Percentiles rank a stretch among this genome's conserved stretches.
These are phyloP conservation scores for Phrynosoma platyrhinos DNA, from an alignment of 2,113 vertebrate genomes.

Conservation along the genomic window DNA sequence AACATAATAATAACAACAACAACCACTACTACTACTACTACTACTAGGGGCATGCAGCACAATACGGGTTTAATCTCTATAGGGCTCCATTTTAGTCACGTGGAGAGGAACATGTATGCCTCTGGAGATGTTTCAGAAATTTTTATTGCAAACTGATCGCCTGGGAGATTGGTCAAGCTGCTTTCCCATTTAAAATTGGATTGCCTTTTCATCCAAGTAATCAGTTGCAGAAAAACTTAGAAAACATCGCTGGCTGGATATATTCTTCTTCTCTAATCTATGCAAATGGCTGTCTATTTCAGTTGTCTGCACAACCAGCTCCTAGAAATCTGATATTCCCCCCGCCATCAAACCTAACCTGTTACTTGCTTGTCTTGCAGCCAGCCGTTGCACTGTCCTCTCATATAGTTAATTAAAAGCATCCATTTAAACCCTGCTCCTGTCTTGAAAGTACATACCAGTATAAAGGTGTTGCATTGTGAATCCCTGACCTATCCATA, in stretches of 20 bases:
- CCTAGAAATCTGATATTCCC: not conserved
- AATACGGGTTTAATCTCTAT: conserved; percentile 7
- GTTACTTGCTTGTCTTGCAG: not conserved
- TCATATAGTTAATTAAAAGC: not conserved
- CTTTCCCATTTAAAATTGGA: not conserved
- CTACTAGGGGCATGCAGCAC: too few species aligned
- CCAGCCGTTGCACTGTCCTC: not conserved
- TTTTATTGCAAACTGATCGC: not conserved
- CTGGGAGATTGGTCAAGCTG: not conserved
- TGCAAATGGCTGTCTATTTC: not conserved
- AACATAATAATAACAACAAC: too few species aligned
- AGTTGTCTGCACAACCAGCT: not conserved
- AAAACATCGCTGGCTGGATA: not conserved
- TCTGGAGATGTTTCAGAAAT: not conserved
- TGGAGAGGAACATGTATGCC: not conserved
- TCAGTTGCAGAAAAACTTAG: conserved; percentile 10
- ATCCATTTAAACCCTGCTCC: not conserved
- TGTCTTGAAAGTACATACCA: not conserved
- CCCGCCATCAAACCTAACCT: too few species aligned
- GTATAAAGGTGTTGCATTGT: not conserved
- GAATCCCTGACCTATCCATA: too few species aligned
- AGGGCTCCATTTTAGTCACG: not conserved
- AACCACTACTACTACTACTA: too few species aligned
- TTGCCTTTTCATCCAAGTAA: conserved; percentile 9
- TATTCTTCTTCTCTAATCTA: not conserved